Evolutionary conservation across 1,140 invertebrate genomes (phyloP).

Genomic region (Rhizoglyphus robini): DNA sequence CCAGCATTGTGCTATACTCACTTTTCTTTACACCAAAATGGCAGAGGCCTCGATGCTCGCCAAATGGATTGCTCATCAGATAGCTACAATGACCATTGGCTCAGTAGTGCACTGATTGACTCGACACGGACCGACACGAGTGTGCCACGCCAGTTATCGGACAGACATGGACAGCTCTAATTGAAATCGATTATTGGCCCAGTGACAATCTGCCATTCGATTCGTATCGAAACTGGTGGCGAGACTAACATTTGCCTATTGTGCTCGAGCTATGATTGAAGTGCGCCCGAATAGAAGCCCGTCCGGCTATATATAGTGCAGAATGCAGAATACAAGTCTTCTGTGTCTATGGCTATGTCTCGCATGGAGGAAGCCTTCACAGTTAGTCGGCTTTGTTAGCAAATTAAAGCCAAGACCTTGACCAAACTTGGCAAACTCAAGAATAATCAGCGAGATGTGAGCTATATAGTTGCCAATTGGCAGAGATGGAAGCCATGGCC

Average conservation of each 20-base stretch:
- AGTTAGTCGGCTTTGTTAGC: slow-evolving; percentile 15
- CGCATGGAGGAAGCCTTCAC: slow-evolving; percentile 6
- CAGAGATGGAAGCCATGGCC: not conserved
- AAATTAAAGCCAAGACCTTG: slow-evolving; percentile 15
- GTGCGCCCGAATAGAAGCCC: not conserved
- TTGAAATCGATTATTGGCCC: not conserved
- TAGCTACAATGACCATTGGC: too few relatives aligned
- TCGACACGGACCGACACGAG: too few relatives aligned
- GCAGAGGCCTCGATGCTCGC: too few relatives aligned
- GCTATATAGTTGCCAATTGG: not conserved
- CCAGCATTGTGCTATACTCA: too few relatives aligned
- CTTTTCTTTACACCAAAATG: too few relatives aligned
- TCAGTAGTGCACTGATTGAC: too few relatives aligned
- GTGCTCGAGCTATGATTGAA: not conserved
- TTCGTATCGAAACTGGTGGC: not conserved
- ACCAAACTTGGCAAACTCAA: slow-evolving; percentile 11
- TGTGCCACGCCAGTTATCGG: too few relatives aligned
- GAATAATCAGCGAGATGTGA: slow-evolving; percentile 7
- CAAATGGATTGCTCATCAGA: too few relatives aligned
- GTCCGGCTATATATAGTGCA: not conserved
- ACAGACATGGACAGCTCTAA: too few relatives aligned
- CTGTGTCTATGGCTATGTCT: not conserved
- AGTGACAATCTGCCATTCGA: not conserved
- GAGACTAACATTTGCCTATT: not conserved
- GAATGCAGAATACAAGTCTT: not conserved